These are phyloP conservation scores for Palythoa caribaeorum DNA, from an alignment of 92 coral and sea anemone genomes.

Conservation along the genomic window DNA sequence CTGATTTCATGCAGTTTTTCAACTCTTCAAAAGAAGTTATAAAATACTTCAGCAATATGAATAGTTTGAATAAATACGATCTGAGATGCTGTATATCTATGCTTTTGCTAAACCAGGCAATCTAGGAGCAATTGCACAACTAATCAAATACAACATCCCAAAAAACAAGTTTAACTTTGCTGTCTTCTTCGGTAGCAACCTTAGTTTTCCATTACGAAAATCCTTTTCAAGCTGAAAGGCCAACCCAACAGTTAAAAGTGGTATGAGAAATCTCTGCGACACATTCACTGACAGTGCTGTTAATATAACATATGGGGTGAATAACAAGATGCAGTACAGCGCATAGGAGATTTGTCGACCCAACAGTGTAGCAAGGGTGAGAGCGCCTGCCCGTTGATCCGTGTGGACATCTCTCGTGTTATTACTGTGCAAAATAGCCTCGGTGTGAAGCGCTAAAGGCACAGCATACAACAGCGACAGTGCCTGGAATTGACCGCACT, in stretches of 20 bases:
- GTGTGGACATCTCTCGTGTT: conserved; percentile 89
- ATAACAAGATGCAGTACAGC: conserved; percentile 76
- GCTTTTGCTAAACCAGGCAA: conserved; percentile 63
- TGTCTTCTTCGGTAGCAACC: conserved; percentile 74
- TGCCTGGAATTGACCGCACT: conserved; percentile 86
- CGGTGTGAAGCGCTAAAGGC: conserved; percentile 90
- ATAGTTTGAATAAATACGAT: too few relatives aligned
- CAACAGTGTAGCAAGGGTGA: conserved; percentile 86
- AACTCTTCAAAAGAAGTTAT: too few relatives aligned
- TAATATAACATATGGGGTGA: conserved; percentile 89
- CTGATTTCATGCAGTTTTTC: too few relatives aligned
- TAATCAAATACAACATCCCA: conserved; percentile 80
- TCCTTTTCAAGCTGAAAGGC: conserved; percentile 88
- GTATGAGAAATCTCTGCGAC: conserved; percentile 78
- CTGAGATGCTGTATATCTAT: background rate
- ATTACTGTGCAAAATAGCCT: conserved; percentile 96
- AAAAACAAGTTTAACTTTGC: conserved; percentile 89
- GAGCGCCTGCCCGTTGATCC: conserved; percentile 86
- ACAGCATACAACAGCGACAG: conserved; percentile 83
- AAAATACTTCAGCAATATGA: too few relatives aligned
- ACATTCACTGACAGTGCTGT: conserved; percentile 86
- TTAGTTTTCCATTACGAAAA: conserved; percentile 77
- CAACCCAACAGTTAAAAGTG: conserved; percentile 72
- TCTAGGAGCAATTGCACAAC: conserved; percentile 79
- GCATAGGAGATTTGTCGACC: conserved; percentile 88